phyloP scores from a whole-genome alignment of 2,797 vertebrate genomes.

The Sebastes minor region DNA sequence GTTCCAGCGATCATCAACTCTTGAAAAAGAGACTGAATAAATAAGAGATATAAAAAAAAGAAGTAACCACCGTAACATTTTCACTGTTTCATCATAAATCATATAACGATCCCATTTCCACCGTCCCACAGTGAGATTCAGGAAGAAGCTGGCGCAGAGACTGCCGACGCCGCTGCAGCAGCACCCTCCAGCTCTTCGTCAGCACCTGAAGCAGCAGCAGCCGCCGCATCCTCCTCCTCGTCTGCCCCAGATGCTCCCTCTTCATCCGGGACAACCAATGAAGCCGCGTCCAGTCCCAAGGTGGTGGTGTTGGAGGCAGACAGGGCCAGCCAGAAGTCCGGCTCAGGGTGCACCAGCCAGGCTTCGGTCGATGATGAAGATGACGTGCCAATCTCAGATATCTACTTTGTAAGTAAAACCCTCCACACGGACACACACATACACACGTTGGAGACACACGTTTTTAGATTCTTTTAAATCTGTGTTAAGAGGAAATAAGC shows the following conservation, averaged over 20 bases:
- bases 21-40: background rate
- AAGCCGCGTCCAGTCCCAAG: slow-evolving; percentile 63
- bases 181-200: slow-evolving; percentile 72
- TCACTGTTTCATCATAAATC: background rate
- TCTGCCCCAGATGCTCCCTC: slow-evolving; percentile 54
- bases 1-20: background rate
- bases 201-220: slow-evolving; percentile 52
- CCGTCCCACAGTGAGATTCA: slow-evolving; percentile 67
- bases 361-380: slow-evolving; percentile 94
- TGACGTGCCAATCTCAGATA: slow-evolving; percentile 91
- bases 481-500: background rate
- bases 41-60: background rate
- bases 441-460: background rate
- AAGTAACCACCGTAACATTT: background rate
- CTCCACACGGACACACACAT: background rate
- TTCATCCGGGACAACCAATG: slow-evolving; percentile 38
- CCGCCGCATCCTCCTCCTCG: slow-evolving; percentile 29
- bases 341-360: slow-evolving; percentile 92
- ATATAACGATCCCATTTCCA: background rate
- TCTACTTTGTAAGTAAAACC: slow-evolving; percentile 92
- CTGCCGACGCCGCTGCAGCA: slow-evolving; percentile 27
- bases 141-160: slow-evolving; percentile 44
- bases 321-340: slow-evolving; percentile 89
- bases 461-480: background rate
- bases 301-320: slow-evolving; percentile 82